These are phyloP conservation scores for Steinernema hermaphroditum DNA, from an alignment of 2,888 invertebrate genomes.

Conservation along the genomic window DNA sequence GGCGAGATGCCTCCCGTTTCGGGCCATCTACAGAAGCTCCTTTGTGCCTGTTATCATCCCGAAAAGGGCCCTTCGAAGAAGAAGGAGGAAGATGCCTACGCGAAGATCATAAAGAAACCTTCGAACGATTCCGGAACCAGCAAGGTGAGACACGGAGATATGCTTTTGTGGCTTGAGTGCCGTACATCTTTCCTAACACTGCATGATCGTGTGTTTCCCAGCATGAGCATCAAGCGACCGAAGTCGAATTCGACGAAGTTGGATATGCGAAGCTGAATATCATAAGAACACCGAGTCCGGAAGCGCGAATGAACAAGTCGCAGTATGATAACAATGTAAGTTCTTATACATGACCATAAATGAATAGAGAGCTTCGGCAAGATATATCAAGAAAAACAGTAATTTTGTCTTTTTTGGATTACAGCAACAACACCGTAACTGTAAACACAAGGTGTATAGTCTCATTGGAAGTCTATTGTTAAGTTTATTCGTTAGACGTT, in stretches of 20 bases:
- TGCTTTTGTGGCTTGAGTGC: neutral
- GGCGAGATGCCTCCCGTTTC: constrained; percentile 16
- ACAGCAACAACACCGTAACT: too few species aligned
- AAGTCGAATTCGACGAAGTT: constrained; percentile 14
- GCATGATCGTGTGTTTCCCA: neutral
- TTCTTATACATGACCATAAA: neutral
- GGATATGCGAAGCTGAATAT: neutral
- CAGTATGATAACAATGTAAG: constrained; percentile 5
- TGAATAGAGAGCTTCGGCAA: too few species aligned
- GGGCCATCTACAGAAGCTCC: neutral
- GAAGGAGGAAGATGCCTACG: constrained; percentile 10
- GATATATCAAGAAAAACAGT: too few species aligned
- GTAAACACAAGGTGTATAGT: too few species aligned
- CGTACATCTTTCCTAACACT: neutral
- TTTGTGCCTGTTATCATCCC: constrained; percentile 2
- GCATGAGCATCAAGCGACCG: constrained; percentile 1
- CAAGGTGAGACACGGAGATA: neutral
- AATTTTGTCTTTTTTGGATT: too few species aligned
- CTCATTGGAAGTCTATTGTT: too few species aligned
- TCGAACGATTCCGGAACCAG: neutral
- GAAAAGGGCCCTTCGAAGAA: neutral
- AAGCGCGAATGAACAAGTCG: neutral
- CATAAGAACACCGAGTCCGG: neutral
- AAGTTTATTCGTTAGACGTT: too few species aligned
- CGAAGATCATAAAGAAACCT: neutral